Base-by-base conservation (phyloP, 2,113 vertebrate genomes). In the Sinocyclocheilus anshuiensis region DNA sequence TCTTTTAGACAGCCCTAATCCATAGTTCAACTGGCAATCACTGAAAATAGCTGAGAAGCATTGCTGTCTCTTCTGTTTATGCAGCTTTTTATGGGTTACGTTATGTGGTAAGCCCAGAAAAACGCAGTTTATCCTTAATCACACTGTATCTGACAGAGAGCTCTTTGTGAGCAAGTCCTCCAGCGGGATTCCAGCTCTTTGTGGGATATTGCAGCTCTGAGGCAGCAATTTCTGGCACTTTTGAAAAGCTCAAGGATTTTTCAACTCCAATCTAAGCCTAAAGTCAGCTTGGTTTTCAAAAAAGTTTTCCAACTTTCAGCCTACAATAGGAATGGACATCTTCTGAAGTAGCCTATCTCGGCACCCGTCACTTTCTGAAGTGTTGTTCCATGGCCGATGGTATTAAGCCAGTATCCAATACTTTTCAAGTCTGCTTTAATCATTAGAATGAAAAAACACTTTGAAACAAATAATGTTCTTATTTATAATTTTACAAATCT, bases 181-280 rank as follows among this genome's bases (percentile, higher is more conserved):
- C 79, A 81, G 22, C 9, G 79, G 59, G 61, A 67, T 26, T 63
- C 20, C 20, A 24, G 78, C 57, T 22, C 61, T 81, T 67, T 81
- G n/a, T 9, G 42, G 79, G 79, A 67, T 67, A 81, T 81, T 81
- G 79, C 79, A 24, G 61, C 79, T 81, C 61, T 65, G 15, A 81
- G 61, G 79, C 61, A 81, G 39, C 79, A 81, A 81, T 81, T 81
- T 50, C 79, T 67, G 79, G 39, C 61, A 81, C 61, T 50, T 81
- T 81, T 67, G 39, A 81, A 65, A 50, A 53, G 65, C 81, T 83
- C 29, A 72, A 72, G 81, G 67, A 82, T 50, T 83, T 83, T 82
- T 81, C 59, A 26, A 48, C 78, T 81, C 48, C 81, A 83, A 83
- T 83, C 45, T 81, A 72, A 81, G 29, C 85, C 77, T 48, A 33